Evolutionary conservation across 2,113 vertebrate genomes (phyloP).

Genomic region (Platysternon megacephalum): DNA sequence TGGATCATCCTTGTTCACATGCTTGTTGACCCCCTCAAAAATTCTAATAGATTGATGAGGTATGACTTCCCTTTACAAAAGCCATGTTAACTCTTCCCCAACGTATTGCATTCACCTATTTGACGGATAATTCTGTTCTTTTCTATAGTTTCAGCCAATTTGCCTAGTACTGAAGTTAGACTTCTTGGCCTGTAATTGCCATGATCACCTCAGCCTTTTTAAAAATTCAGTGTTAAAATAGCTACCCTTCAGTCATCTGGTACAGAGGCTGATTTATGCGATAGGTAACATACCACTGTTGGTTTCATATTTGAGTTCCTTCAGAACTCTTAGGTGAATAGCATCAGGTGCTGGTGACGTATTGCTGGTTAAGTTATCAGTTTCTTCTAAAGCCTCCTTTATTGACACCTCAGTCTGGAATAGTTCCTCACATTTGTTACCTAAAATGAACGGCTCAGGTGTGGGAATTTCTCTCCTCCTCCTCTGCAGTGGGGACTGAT

Average conservation of each 20-base stretch:
- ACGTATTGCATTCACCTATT: no score
- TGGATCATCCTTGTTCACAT: background rate
- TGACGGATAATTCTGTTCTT: background rate
- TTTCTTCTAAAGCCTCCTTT: background rate
- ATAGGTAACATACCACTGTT: background rate
- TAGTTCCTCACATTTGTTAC: background rate
- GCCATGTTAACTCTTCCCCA: background rate
- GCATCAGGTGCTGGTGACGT: background rate
- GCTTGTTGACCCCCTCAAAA: background rate
- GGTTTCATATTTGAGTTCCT: background rate
- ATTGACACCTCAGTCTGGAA: background rate
- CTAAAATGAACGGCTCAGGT: background rate
- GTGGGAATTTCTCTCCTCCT: background rate
- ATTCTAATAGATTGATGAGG: background rate
- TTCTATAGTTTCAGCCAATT: background rate
- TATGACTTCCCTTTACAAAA: background rate
- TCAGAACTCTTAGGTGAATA: background rate
- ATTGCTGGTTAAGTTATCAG: background rate
- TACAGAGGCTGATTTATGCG: background rate
- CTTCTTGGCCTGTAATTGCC: background rate
- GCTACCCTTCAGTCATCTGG: background rate
- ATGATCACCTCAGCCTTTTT: background rate
- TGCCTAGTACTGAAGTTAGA: background rate
- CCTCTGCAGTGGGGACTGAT: background rate
- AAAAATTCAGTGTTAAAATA: background rate